Evolutionary conservation across 1,140 invertebrate species (phyloP).

Genomic region (fruit fly (Drosophila melanogaster)): Release_6_plus_ISO1_MT NT_033777.3:26569501-26570000

Average conservation of each 20-base stretch:
- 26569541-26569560: not conserved
- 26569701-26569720: slow-evolving; percentile 1
- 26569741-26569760: slow-evolving; percentile 11
- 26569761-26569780: slow-evolving; percentile 39
- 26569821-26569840: slow-evolving; percentile 53
- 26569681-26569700: slow-evolving; percentile 15
- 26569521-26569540: slow-evolving; percentile 37
- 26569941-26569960: slow-evolving; percentile 9
- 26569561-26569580: slow-evolving; percentile 7
- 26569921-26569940: slow-evolving; percentile 26
- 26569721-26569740: slow-evolving; percentile 48
- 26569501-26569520: slow-evolving; percentile 45
- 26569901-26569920: slow-evolving; percentile 23
- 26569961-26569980: slow-evolving; percentile 35
- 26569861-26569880: slow-evolving; percentile 51
- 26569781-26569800: slow-evolving; percentile 31
- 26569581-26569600: slow-evolving; percentile 69
- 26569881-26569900: slow-evolving; percentile 48
- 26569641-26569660: slow-evolving; percentile 75
- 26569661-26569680: slow-evolving; percentile 69
- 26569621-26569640: slow-evolving; percentile 79
- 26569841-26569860: slow-evolving; percentile 60
- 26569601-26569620: slow-evolving; percentile 75
- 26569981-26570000: slow-evolving; percentile 68
- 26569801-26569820: slow-evolving; percentile 44